These are phyloP conservation scores for Gari tellinella DNA, from an alignment of 2,888 invertebrate species.

Conservation along the genomic window DNA sequence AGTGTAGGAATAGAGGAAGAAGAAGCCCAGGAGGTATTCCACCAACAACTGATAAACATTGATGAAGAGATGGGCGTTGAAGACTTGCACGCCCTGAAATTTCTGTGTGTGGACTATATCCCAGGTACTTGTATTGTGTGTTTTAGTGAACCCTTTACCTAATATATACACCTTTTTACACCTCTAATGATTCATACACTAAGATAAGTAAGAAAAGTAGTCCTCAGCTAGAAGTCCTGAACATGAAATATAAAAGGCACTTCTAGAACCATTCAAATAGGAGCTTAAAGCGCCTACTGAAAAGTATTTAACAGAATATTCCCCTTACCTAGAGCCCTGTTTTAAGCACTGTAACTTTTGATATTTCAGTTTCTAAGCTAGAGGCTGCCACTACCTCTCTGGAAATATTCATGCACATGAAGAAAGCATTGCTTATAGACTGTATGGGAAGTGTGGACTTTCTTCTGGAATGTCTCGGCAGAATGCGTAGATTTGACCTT, in stretches of 20 bases:
- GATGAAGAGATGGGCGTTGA: constrained; percentile 60
- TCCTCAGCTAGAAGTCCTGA: too few species aligned
- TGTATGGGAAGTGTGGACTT: constrained; percentile 38
- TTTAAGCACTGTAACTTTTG: neutral
- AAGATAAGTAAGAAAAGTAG: too few species aligned
- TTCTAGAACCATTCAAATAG: too few species aligned
- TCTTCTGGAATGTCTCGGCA: constrained; percentile 60
- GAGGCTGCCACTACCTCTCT: constrained; percentile 47
- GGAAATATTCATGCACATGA: constrained; percentile 54
- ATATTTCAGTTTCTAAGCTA: constrained; percentile 51
- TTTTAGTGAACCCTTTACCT: too few species aligned
- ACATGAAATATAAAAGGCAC: too few species aligned
- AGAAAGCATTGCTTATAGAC: constrained; percentile 47
- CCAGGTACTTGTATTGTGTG: constrained; percentile 41
- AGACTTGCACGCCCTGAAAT: constrained; percentile 61
- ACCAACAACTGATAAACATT: constrained; percentile 40
- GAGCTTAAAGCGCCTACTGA: neutral
- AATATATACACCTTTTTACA: too few species aligned
- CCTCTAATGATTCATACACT: too few species aligned
- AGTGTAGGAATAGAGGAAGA: neutral
- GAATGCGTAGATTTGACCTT: constrained; percentile 62
- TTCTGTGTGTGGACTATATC: constrained; percentile 51
- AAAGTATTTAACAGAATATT: neutral
- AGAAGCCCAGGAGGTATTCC: constrained; percentile 13
- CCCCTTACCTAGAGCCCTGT: neutral